Evolutionary conservation across 2,888 invertebrate genomes (phyloP).

Genomic region (Malachius bipustulatus): DNA sequence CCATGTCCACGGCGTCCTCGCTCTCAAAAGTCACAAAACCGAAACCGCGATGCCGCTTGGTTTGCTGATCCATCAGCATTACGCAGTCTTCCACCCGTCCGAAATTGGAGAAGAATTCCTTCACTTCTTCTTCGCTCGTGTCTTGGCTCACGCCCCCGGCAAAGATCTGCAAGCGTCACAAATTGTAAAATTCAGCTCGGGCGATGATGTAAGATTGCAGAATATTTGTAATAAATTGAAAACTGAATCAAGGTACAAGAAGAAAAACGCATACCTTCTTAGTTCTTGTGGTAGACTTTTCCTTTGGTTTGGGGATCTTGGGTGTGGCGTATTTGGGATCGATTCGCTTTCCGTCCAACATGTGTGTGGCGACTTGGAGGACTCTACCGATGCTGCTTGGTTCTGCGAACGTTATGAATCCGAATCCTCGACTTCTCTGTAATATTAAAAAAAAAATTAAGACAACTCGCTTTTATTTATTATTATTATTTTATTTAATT

Average conservation of each 20-base stretch:
- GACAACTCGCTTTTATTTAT: too few species aligned
- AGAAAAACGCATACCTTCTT: conserved; percentile 45
- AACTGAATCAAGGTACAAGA: too few species aligned
- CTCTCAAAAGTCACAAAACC: conserved; percentile 87
- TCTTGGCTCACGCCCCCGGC: conserved; percentile 88
- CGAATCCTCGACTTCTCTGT: conserved; percentile 88
- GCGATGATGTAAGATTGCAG: too few species aligned
- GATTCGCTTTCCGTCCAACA: conserved; percentile 85
- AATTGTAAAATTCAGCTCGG: too few species aligned
- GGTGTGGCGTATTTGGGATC: conserved; percentile 91
- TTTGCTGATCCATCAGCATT: conserved; percentile 90
- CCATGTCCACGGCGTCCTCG: conserved; percentile 82
- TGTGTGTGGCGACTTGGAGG: conserved; percentile 79
- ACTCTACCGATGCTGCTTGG: conserved; percentile 85
- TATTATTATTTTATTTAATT: too few species aligned
- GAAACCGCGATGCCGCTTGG: conserved; percentile 81
- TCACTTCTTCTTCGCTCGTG: conserved; percentile 82
- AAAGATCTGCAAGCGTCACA: too few species aligned
- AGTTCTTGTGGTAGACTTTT: too few species aligned
- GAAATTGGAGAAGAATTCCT: conserved; percentile 81
- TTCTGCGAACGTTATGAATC: conserved; percentile 89
- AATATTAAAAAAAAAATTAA: conserved; percentile 32
- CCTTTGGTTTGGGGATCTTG: too few species aligned
- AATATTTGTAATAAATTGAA: too few species aligned
- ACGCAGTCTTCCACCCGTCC: conserved; percentile 85